Percentiles rank a stretch among this genome's conserved stretches.
Evolutionary conservation across 53 echinoderm and acorn worm genomes (phyloP).

Genomic region (Holothuria leucospilota): DNA sequence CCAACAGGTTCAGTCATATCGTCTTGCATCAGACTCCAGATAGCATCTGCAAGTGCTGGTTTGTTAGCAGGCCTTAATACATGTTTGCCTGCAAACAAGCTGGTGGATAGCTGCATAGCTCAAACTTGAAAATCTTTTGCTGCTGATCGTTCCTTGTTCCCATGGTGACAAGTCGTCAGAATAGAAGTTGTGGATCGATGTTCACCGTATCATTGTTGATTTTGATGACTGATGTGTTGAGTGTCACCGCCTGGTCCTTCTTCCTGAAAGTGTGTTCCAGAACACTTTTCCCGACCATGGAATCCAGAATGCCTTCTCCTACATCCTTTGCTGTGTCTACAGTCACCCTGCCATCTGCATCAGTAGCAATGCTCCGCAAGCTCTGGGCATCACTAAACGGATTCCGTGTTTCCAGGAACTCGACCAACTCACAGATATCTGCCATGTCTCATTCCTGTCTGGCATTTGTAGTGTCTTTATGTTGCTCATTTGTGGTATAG

Average conservation of each 20-base stretch:
- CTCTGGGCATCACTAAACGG: constrained; percentile 2
- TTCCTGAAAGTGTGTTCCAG: constrained; percentile 14
- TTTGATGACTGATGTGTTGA: not conserved
- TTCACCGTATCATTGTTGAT: not conserved
- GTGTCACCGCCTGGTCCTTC: not conserved
- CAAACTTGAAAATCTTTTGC: not conserved
- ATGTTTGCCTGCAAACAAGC: no score
- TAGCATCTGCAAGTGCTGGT: not conserved
- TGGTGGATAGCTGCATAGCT: not conserved
- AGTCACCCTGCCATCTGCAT: not conserved
- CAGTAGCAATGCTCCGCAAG: constrained; percentile 14
- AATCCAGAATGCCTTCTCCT: constrained; percentile 5
- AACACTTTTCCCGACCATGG: constrained; percentile 7
- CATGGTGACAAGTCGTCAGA: not conserved
- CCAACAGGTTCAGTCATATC: not conserved
- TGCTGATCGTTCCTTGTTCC: constrained; percentile 6
- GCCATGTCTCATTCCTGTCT: not conserved
- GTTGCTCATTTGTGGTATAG: not conserved
- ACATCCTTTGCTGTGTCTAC: not conserved
- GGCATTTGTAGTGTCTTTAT: not conserved
- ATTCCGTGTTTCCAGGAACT: constrained; percentile 8
- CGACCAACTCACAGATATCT: constrained; percentile 1
- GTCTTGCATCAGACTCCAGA: not conserved
- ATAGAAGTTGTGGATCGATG: not conserved
- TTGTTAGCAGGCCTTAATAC: no score